Conservation (phyloP, 2,888 invertebrate species). For the Arctia plantaginis region DNA sequence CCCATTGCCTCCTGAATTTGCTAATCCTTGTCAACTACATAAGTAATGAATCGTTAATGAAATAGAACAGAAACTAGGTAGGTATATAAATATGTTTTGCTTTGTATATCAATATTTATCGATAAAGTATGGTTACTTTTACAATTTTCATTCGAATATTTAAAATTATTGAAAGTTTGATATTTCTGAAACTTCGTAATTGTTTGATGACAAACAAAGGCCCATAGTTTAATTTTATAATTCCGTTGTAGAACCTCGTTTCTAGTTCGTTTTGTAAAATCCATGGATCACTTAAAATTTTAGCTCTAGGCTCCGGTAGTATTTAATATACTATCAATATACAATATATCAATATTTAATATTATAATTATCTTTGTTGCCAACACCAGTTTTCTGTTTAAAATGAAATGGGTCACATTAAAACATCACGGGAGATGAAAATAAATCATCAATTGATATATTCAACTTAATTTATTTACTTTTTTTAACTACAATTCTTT, state of each 20-base stretch:
- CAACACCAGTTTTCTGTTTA: background rate
- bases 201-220: constrained; percentile 24
- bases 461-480: no score
- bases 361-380: background rate
- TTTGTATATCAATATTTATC: no score
- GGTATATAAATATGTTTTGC: no score
- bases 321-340: constrained; percentile 5
- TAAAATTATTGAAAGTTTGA: constrained; percentile 34
- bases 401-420: no score
- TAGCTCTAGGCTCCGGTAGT: constrained; percentile 7
- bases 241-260: constrained; percentile 19
- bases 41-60: no score
- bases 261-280: constrained; percentile 25
- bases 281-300: constrained; percentile 32
- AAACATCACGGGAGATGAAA: background rate
- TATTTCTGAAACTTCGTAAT: constrained; percentile 37
- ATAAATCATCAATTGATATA: no score
- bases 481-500: no score
- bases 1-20: no score
- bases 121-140: no score
- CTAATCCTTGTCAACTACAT: no score
- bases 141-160: no score
- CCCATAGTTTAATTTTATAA: constrained; percentile 33
- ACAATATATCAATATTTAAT: background rate
- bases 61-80: no score